Evolutionary conservation across 2,888 invertebrate species (phyloP), one percentile per base, ranked within the genome.

Genomic region (Crepidodera aurea): DNA sequence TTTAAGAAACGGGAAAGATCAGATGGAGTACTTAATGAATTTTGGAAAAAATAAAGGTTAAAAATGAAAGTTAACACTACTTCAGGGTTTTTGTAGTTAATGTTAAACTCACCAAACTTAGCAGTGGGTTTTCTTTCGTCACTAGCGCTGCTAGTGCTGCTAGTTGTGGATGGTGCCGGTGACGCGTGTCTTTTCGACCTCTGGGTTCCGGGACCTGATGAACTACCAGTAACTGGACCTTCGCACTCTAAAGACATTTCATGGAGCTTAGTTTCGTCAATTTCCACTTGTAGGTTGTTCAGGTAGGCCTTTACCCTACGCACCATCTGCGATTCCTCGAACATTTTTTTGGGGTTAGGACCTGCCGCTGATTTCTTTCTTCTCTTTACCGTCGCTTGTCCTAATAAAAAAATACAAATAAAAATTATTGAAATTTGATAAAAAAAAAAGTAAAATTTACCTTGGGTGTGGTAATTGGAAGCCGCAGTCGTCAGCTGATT

Each of bases 251-350:
- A 82, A 0, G 98, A 98, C 78, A 98, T 84, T 54, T 89, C 89
- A 77, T 96, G 94, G 62, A 99, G 83, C 61, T 91, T 88, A 71
- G 93, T 91, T 81, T 98, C 98, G 77, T 98, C 95, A 8, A 91
- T 93, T 72, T 94, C 92, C 4, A 95, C 93, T 73, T 94, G 91
- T 85, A 98, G 89, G 74, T 94, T 92, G 69, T 92, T 91, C 62
- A 99, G 85, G 83, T 99, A 99, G 1, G 98, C 93, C 80, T 98
- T 96, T 3, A 98, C 98, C 59, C 97, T 86, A 25, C 98, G 87
- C 58, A 97, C 96, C 98, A 98, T 98, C 83, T 98, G 96, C 25
- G 98, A 96, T 84, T 98, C 97, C 81, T 98, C 98, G 81, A 96
- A 98, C 96, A 98, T 97, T 81, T 96, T 97, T 83, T 97, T 97